Percentiles rank a stretch among this genome's conserved stretches.
Conservation (phyloP, 2,113 vertebrate genomes). For the Sarotherodon lohbergeri region DNA sequence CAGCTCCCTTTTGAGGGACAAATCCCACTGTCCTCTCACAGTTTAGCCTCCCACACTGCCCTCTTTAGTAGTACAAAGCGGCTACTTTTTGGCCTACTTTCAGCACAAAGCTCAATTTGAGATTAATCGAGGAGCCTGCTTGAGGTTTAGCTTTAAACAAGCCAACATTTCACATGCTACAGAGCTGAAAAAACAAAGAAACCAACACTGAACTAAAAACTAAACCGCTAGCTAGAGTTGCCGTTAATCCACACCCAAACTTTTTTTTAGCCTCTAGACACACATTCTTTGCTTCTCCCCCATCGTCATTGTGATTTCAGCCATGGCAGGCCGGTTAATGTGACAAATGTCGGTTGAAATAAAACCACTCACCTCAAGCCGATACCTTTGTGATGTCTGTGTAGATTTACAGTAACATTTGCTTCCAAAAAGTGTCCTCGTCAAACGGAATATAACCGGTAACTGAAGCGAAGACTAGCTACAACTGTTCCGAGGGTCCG, state of each 20-base stretch:
- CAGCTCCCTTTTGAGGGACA: not conserved
- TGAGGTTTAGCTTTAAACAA: not conserved
- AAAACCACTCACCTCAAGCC: slow-evolving; percentile 22
- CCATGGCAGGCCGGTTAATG: not conserved
- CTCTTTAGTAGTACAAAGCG: not conserved
- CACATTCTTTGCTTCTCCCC: slow-evolving; percentile 6
- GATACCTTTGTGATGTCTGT: not conserved
- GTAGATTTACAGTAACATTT: slow-evolving; percentile 17
- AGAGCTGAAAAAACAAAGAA: not conserved
- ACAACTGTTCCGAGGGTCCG: not conserved
- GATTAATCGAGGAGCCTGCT: not conserved
- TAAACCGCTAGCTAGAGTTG: not conserved
- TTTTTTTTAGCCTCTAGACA: slow-evolving; percentile 17
- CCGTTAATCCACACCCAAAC: slow-evolving; percentile 45
- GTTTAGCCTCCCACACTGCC: not conserved
- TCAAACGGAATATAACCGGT: not conserved
- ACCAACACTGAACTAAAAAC: fast-evolving
- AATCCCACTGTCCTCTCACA: not conserved
- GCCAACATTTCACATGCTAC: fast-evolving
- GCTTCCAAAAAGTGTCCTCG: not conserved
- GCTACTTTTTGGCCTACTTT: slow-evolving; percentile 30
- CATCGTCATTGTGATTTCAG: not conserved
- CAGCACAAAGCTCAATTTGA: not conserved
- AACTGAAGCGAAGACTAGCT: not conserved
- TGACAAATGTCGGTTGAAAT: not conserved